Evolutionary conservation across 2,113 vertebrate genomes (phyloP).

Genomic region (Limanda limanda): DNA sequence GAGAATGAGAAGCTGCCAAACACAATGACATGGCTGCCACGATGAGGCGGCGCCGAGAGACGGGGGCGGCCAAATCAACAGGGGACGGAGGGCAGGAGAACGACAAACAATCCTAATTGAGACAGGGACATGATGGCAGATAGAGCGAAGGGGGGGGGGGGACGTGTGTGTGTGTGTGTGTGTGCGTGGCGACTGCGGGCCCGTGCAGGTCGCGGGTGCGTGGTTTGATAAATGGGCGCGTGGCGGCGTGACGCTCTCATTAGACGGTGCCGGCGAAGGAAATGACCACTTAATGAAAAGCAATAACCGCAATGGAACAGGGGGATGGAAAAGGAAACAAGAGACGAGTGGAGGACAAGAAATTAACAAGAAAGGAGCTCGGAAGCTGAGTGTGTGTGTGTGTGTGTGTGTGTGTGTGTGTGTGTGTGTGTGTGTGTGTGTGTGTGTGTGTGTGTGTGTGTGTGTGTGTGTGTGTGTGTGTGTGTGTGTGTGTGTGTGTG

Average conservation of each 20-base stretch:
- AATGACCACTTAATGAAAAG: constrained; percentile 81
- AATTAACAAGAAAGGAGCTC: constrained; percentile 47
- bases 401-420: too few relatives aligned
- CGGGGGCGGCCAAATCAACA: constrained; percentile 35
- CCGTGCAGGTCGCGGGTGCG: not conserved
- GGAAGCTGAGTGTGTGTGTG: not conserved
- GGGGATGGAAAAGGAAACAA: constrained; percentile 57
- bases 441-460: too few relatives aligned
- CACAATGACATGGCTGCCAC: constrained; percentile 88
- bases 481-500: not conserved
- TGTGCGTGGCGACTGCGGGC: constrained; percentile 4
- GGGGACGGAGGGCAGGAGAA: constrained; percentile 56
- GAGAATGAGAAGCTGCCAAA: constrained; percentile 98
- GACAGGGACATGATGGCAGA: constrained; percentile 66
- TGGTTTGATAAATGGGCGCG: constrained; percentile 63
- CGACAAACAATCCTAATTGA: constrained; percentile 73
- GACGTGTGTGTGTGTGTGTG: constrained; percentile 25
- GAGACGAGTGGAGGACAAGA: constrained; percentile 46
- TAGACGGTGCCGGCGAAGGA: constrained; percentile 82
- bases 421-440: too few relatives aligned
- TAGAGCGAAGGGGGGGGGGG: constrained; percentile 26
- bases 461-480: not conserved
- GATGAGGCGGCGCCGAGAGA: constrained; percentile 56
- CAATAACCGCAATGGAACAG: constrained; percentile 61
- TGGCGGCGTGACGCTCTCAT: constrained; percentile 84